These are phyloP conservation scores for Xerus inauris DNA, from an alignment of 2,113 vertebrate genomes.

Conservation along the genomic window DNA sequence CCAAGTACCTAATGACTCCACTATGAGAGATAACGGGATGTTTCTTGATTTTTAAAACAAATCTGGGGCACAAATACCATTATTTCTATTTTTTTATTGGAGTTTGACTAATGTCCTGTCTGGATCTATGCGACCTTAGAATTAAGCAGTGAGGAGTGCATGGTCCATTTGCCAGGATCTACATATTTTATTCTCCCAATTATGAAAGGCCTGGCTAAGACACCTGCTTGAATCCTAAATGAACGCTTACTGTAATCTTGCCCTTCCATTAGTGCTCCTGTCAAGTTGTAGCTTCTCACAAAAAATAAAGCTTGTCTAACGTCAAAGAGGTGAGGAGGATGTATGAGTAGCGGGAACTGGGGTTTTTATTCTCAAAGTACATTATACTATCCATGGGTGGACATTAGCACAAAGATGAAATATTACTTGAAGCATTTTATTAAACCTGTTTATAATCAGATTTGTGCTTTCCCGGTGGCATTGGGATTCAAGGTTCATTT, in stretches of 20 bases:
- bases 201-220: conserved; percentile 6
- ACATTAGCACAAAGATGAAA: not conserved
- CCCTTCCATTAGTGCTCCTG: not conserved
- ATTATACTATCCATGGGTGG: not conserved
- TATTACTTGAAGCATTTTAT: not conserved
- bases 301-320: not conserved
- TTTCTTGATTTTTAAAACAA: conserved; percentile 43
- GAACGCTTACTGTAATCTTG: not conserved
- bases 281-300: not conserved
- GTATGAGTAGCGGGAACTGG: not conserved
- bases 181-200: conserved; percentile 9
- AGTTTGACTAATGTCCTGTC: conserved; percentile 10
- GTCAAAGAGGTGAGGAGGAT: not conserved
- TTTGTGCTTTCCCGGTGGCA: not conserved
- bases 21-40: not conserved
- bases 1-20: not conserved
- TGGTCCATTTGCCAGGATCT: not conserved
- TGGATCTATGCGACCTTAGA: not conserved
- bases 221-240: not conserved
- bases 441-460: not conserved
- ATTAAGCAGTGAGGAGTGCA: not conserved
- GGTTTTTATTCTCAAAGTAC: not conserved
- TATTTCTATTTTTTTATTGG: not conserved
- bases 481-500: not conserved
- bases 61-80: not conserved